Evolutionary conservation across 1,140 invertebrate genomes (phyloP), one percentile per base, ranked within the genome.

Genomic region (Drosophila sproati): DNA sequence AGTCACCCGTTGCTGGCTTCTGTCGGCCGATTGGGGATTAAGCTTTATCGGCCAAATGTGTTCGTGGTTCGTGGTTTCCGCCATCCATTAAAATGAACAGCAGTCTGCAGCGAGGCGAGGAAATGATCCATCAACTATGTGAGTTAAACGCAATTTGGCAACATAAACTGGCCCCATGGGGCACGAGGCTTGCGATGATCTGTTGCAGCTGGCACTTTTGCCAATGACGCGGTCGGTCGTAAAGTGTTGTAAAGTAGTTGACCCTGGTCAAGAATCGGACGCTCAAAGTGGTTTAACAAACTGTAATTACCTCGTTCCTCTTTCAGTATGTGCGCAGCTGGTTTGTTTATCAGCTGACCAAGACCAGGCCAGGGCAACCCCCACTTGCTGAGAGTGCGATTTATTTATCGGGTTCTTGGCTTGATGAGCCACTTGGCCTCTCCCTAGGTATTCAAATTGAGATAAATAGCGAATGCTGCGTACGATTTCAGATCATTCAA

Each of bases 261-360:
- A 88, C 83, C 83, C 85, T 88, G 83, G 83, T 88, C 83, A 88
- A 88, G 85, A 88, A 88, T 83, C 71, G 67, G 73, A 81, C 67
- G 78, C 67, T 77, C 73, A 71, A 83, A 88, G 83, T 88, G 83
- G 83, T 88, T 88, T 88, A 88, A 88, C 88, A 88, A 88, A 88
- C 77, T 88, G 83, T 77, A 88, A 88, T 88, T 82, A 88, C 77
- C 63, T 75, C 51, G 73, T 48, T 57, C 73, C 41, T 63, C 73
- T 47, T 54, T 35, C 20, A 28, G n/a, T n/a, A 4, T 37, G 28
- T 47, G 39, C 39, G 56, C 47, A 61, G 56, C 57, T 67, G 48
- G 63, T 72, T 73, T 71, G 32, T 77, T 57, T 64, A 54, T 69
- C 63, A 69, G 63, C 61, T 59, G 47, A 52, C 47, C 29, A 70